These are phyloP conservation scores for Philonicus albiceps DNA, from an alignment of 2,888 invertebrate genomes.

Conservation along the genomic window DNA sequence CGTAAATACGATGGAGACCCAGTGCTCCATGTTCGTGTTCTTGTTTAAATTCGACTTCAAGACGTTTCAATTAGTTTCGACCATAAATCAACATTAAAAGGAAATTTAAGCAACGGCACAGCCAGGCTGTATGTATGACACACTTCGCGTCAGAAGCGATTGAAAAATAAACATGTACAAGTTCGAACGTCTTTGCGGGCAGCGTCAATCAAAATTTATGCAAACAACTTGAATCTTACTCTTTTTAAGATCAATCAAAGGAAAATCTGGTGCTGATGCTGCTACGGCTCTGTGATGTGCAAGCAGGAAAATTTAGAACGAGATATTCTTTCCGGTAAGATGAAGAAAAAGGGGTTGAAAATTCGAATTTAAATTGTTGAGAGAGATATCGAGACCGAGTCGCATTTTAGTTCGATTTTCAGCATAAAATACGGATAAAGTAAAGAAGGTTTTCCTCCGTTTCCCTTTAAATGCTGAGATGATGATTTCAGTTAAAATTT, in stretches of 20 bases:
- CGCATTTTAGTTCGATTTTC: neutral
- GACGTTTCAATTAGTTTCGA: slow-evolving; percentile 7
- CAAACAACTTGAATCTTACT: neutral
- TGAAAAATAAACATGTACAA: neutral
- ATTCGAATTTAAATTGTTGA: neutral
- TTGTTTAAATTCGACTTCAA: slow-evolving; percentile 2
- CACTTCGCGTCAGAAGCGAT: neutral
- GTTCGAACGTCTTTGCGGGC: neutral
- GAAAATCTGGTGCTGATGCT: neutral
- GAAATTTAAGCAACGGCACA: neutral
- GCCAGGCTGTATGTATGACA: neutral
- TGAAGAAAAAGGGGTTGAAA: neutral
- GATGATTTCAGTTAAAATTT: neutral
- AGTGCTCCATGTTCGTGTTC: neutral
- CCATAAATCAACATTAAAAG: slow-evolving; percentile 16
- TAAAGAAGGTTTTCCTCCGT: neutral
- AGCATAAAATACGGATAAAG: too few relatives aligned
- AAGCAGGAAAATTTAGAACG: neutral
- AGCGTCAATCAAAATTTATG: neutral
- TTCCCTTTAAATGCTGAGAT: neutral
- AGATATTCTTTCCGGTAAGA: neutral
- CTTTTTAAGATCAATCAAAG: neutral
- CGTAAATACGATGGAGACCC: neutral
- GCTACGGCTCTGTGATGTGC: neutral
- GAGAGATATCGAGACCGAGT: neutral